These are phyloP conservation scores for Spisula solida DNA, from an alignment of 2,888 invertebrate genomes.

Conservation along the genomic window DNA sequence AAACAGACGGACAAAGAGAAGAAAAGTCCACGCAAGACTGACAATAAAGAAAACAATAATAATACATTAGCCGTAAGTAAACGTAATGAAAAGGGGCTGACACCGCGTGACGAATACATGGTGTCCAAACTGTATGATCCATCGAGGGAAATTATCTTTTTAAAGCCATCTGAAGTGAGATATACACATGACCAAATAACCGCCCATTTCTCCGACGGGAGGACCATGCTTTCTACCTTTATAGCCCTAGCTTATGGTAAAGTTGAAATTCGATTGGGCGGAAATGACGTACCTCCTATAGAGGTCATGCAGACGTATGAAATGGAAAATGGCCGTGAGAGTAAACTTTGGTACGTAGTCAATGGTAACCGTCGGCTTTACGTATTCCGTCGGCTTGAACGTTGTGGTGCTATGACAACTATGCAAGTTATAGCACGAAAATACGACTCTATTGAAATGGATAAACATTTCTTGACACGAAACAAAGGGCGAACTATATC, in stretches of 20 bases:
- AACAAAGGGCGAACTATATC: constrained; percentile 64
- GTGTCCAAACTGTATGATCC: constrained; percentile 65
- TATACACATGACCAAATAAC: constrained; percentile 71
- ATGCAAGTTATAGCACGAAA: constrained; percentile 70
- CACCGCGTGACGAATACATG: constrained; percentile 70
- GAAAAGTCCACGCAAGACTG: constrained; percentile 39
- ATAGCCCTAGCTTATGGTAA: constrained; percentile 59
- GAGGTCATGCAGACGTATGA: constrained; percentile 69
- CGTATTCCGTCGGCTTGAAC: constrained; percentile 63
- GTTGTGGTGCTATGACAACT: constrained; percentile 62
- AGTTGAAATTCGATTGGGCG: constrained; percentile 64
- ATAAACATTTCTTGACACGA: constrained; percentile 70
- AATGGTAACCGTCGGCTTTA: constrained; percentile 71
- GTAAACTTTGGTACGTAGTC: constrained; percentile 67
- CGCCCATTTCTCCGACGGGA: constrained; percentile 68
- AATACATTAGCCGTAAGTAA: constrained; percentile 24
- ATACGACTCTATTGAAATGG: constrained; percentile 72
- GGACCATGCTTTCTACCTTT: constrained; percentile 65
- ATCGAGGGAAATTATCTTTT: constrained; percentile 59
- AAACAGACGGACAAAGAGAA: constrained; percentile 12
- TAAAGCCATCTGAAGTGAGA: constrained; percentile 66
- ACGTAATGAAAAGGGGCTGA: constrained; percentile 60
- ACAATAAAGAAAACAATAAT: constrained; percentile 16
- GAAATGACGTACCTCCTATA: constrained; percentile 64
- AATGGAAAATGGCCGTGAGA: constrained; percentile 50